Conservation (phyloP, 2,888 invertebrate species). For the Petrolisthes manimaculis region DNA sequence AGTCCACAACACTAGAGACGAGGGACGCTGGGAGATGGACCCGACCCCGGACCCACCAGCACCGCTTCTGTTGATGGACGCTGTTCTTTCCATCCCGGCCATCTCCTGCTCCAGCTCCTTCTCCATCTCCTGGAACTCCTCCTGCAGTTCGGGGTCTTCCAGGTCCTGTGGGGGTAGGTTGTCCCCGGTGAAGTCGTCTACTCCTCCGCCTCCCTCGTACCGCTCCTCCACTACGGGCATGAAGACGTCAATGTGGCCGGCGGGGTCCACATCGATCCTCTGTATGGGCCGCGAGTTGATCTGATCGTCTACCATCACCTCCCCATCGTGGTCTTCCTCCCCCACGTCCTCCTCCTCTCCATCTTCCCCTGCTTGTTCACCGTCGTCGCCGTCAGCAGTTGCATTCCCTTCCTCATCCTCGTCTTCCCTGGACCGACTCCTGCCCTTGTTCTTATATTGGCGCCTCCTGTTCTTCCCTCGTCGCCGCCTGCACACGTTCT, state of each 20-base stretch:
- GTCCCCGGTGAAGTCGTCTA: slow-evolving; percentile 1
- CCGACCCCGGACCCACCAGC: neutral
- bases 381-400: slow-evolving; percentile 14
- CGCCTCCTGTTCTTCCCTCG: slow-evolving; percentile 37
- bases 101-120: slow-evolving; percentile 56
- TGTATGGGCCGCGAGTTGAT: slow-evolving; percentile 57
- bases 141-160: slow-evolving; percentile 38
- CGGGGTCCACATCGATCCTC: slow-evolving; percentile 61
- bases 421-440: slow-evolving; percentile 24
- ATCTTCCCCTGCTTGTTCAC: neutral
- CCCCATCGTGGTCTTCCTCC: slow-evolving; percentile 34
- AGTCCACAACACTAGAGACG: slow-evolving; percentile 19
- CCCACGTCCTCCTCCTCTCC: slow-evolving; percentile 37
- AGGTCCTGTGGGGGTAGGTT: slow-evolving; percentile 1
- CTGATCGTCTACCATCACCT: slow-evolving; percentile 64
- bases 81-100: slow-evolving; percentile 47
- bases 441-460: slow-evolving; percentile 41
- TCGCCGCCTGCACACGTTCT: slow-evolving; percentile 49
- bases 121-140: slow-evolving; percentile 55
- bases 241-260: slow-evolving; percentile 52
- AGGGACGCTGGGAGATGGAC: neutral
- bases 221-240: slow-evolving; percentile 59
- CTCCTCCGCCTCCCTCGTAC: slow-evolving; percentile 14
- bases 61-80: slow-evolving; percentile 21
- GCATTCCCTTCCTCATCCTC: slow-evolving; percentile 22